Conservation (phyloP, 2,113 vertebrate species). For the Pollachius pollachius region DNA sequence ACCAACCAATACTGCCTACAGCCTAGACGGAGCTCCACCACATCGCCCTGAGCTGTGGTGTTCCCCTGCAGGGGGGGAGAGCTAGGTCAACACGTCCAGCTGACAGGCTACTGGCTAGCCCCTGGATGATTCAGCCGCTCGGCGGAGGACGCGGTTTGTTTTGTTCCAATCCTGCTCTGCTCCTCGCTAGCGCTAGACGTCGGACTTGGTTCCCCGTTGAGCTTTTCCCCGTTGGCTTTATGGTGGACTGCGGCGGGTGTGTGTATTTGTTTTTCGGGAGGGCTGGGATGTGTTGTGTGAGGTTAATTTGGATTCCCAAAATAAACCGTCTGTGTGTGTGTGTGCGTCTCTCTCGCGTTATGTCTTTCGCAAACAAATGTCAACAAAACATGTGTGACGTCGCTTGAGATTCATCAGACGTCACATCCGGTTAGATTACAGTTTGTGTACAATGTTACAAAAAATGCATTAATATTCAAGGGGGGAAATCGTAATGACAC, state of each 20-base stretch:
- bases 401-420: constrained; percentile 2
- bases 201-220: no score
- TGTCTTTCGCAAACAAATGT: constrained; percentile 74
- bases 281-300: neutral
- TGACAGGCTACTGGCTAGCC: constrained; percentile 27
- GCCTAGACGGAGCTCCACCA: no score
- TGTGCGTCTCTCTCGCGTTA: constrained; percentile 51
- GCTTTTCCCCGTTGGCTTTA: no score
- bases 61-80: neutral
- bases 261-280: no score
- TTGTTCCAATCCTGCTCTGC: constrained; percentile 53
- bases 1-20: no score
- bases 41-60: neutral
- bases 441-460: neutral
- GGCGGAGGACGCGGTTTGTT: constrained; percentile 59
- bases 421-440: constrained; percentile 46
- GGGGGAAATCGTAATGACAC: neutral
- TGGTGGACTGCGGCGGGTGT: no score
- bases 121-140: constrained; percentile 63
- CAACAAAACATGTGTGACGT: constrained; percentile 67
- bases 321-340: constrained; percentile 32
- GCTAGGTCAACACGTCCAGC: neutral
- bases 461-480: neutral
- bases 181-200: constrained; percentile 13
- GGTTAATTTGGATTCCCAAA: constrained; percentile 31